Evolutionary conservation across 2,888 invertebrate genomes (phyloP), one percentile per base, ranked within the genome.

Genomic region (Osmoderma eremita): DNA sequence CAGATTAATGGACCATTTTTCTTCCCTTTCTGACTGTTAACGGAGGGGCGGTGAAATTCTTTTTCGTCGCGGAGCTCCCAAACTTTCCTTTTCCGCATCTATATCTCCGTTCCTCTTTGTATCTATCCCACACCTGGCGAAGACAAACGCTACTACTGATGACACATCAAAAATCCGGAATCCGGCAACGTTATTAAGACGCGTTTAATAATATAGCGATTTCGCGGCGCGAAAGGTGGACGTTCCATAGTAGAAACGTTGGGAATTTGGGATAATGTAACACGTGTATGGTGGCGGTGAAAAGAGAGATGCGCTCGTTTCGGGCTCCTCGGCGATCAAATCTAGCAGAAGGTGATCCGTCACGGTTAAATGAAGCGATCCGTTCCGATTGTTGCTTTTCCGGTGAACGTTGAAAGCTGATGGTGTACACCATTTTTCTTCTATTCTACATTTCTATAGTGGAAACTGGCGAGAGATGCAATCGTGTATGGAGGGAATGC

Each of bases 1-100:
- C 87, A 89, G 90, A 90, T 90, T 90, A 90, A 90, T 90, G 90
- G 90, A 90, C 90, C 89, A 89, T 89, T 89, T 89, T 89, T 88
- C 89, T 87, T 87, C 84, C 85, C 83, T 79, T 78, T 75, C 77
- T 51, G 50, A 58, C 53, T 61, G 61, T 61, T 61, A 61, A 61
- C 58, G 58, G 58, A 61, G 58, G 58, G 58, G 58, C 58, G 58
- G 58, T 18, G 56, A 41, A 56, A 56, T 56, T 20, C 58, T 61
- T 61, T 61, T 61, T 61, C 58, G 42, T 61, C 41, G 45, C 58
- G 17, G 30, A 30, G 30, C 45, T 30, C n/a, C 42, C 41, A 24
- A 42, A 30, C 56, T 56, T 56, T 45, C 58, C 58, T 61, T 48
- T 45, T 61, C 42, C 58, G 38, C 53, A 36, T 53, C 38, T 53